A percentile compares a stretch with the other conserved stretches of the same genome.
phyloP scores from a whole-genome alignment of 2,797 vertebrate species.

The Enoplosus armatus region DNA sequence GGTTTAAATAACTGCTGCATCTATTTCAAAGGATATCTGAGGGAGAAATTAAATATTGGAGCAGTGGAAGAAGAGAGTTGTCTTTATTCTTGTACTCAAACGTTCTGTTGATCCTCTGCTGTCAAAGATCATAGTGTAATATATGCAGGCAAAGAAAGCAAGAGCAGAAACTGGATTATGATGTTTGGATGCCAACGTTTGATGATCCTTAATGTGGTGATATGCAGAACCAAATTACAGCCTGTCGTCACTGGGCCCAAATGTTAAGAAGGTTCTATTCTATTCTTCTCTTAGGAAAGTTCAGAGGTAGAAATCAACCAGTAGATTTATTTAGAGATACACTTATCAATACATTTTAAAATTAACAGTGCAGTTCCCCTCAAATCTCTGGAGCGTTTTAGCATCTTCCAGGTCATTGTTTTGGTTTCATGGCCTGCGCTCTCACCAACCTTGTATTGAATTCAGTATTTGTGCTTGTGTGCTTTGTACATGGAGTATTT shows the following conservation, averaged over 20 bases:
- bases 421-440: too few species aligned
- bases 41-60: background rate
- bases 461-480: too few species aligned
- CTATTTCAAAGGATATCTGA: background rate
- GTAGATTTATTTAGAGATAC: background rate
- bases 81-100: background rate
- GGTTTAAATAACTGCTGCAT: background rate
- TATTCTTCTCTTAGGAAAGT: too few species aligned
- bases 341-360: background rate
- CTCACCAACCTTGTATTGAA: too few species aligned
- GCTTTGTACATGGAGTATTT: too few species aligned
- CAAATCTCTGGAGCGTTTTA: too few species aligned
- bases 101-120: background rate
- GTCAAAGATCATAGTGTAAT: background rate
- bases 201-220: background rate
- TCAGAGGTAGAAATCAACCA: background rate
- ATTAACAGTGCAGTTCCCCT: too few species aligned
- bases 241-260: too few species aligned
- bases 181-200: background rate
- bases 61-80: background rate
- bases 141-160: background rate
- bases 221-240: background rate
- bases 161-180: background rate
- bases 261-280: background rate
- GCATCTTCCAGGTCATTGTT: too few species aligned